A percentile compares a stretch with the other conserved stretches of the same genome.
Conservation (phyloP, 2,113 vertebrate species). For the Eulacestoma nigropectus region DNA sequence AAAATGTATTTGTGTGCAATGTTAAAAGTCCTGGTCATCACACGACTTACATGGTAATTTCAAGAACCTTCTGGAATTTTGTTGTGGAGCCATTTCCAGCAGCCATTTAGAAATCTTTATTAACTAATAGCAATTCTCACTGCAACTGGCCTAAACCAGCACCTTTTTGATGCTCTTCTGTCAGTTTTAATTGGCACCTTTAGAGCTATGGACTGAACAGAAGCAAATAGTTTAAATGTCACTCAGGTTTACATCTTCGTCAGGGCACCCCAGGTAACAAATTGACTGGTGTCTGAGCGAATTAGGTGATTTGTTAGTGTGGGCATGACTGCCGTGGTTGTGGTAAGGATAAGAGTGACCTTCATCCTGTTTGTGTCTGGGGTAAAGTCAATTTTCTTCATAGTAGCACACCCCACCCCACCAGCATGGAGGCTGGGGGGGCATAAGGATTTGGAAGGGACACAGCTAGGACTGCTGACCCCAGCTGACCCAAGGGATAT, state of each 20-base stretch:
- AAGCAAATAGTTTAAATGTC: constrained; percentile 43
- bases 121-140: constrained; percentile 35
- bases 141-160: not conserved
- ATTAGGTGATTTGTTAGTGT: not conserved
- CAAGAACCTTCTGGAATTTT: constrained; percentile 15
- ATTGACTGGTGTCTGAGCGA: not conserved
- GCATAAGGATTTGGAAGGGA: not conserved
- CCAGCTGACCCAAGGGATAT: not conserved
- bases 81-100: not conserved
- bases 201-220: constrained; percentile 8
- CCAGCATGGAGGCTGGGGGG: not conserved
- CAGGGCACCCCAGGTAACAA: not conserved
- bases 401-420: not conserved
- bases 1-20: not conserved
- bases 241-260: not conserved
- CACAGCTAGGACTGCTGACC: not conserved
- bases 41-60: not conserved
- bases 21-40: not conserved
- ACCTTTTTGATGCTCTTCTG: not conserved
- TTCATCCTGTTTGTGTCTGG: not conserved
- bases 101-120: constrained; percentile 1
- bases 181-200: constrained; percentile 57
- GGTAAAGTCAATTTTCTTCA: not conserved
- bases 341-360: not conserved
- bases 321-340: not conserved